Base-by-base conservation (phyloP, 2,888 invertebrate genomes). In the Brassicogethes aeneus region DNA sequence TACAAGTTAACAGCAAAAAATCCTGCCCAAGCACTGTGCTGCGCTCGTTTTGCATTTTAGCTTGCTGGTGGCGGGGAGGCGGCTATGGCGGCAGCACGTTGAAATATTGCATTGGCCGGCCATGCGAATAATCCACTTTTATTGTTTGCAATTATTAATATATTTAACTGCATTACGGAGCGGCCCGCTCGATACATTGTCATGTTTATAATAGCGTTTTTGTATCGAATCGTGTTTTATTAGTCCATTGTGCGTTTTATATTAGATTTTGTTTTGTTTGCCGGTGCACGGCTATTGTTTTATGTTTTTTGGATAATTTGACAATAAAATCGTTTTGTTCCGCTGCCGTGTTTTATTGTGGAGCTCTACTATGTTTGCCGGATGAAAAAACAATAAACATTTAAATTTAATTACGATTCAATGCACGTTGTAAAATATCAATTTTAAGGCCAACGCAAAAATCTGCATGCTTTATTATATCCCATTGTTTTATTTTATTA, bases 121-220 rank as follows among this genome's bases (percentile, higher is more conserved):
- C 62, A 62, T 62, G 62, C 62, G 62, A 60, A 64, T 64, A 62
- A 65, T 65, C 64, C 60, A 61, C 59, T 64, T 64, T 64, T 65
- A 64, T 65, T 64, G 65, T 64, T 65, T 59, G 64, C 61, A 64
- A 65, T 65, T 65, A 64, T 65, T 65, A 64, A 64, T 64, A 63
- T 64, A 64, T 65, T 64, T 64, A 63, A 64, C 61, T 62, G 58
- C 60, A 64, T 64, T 64, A 64, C 57, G 52, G 46, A 45, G 49
- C 53, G 56, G 57, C 54, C 58, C 53, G 51, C 23, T 23, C 23
- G 23, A 23, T 61, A 57, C 57, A 62, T 62, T 63, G 62, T 61
- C 61, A 55, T 57, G 58, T 56, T 59, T 57, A 60, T 62, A 62
- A 62, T 64, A 61, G 59, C 61, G 61, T 63, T 63, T 62, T 63